Evolutionary conservation across 37 sponge, comb jelly and placozoan genomes (phyloP).

Genomic region (Agelas oroides): DNA sequence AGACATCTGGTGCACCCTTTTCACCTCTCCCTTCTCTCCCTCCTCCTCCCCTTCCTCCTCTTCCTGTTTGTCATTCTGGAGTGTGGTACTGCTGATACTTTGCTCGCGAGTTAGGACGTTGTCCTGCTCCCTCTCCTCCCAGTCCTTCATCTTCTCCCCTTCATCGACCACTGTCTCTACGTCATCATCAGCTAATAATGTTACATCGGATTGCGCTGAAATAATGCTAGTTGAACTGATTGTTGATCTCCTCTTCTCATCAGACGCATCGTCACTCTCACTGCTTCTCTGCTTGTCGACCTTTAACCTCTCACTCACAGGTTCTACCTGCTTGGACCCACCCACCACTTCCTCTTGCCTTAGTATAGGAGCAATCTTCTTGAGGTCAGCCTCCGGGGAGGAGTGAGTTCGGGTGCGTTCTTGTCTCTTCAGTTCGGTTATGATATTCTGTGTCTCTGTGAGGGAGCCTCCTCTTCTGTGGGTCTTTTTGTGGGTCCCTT

Average conservation of each 20-base stretch:
- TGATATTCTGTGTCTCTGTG: not conserved
- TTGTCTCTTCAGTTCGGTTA: not conserved
- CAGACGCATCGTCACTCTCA: not conserved
- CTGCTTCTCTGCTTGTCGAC: not conserved
- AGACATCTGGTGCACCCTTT: constrained; percentile 69
- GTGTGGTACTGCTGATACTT: constrained; percentile 16
- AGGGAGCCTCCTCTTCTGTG: constrained; percentile 28
- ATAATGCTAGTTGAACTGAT: not conserved
- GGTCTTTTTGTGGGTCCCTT: no score
- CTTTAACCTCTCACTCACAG: not conserved
- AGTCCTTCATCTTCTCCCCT: not conserved
- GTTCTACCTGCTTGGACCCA: not conserved
- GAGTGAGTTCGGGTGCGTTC: constrained; percentile 2
- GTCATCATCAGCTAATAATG: constrained; percentile 3
- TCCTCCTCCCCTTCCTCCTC: not conserved
- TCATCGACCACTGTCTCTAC: constrained; percentile 24
- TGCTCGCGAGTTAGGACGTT: not conserved
- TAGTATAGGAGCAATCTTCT: no score
- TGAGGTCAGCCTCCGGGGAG: constrained; percentile 15
- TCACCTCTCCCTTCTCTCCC: not conserved
- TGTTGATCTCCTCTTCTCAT: not conserved
- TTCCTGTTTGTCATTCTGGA: constrained; percentile 15
- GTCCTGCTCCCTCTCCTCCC: not conserved
- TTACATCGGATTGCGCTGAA: not conserved
- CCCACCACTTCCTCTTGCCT: not conserved